A percentile compares a stretch with the other conserved stretches of the same genome.
phyloP scores from a whole-genome alignment of 2,888 invertebrate species.

The Megastigmus dorsalis region DNA sequence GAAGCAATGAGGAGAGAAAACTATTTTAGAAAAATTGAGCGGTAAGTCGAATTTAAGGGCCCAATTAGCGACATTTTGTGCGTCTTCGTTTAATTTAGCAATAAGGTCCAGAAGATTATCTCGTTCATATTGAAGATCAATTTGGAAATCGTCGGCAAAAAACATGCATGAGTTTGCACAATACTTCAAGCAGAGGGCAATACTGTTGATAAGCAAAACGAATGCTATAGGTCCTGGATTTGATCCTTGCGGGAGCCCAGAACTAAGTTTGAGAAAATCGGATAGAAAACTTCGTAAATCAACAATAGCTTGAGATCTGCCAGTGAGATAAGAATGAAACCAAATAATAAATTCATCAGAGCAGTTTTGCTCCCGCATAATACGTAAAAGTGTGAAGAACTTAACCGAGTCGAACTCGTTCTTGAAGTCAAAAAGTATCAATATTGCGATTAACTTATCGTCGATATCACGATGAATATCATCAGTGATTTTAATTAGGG shows the following conservation, averaged over 20 bases:
- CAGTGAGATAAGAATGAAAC: slow-evolving; percentile 10
- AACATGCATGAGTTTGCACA: no score
- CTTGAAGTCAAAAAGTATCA: no score
- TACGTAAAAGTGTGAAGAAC: no score
- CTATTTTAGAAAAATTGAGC: background rate
- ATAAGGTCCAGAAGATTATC: background rate
- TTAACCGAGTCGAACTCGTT: no score
- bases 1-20: background rate
- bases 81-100: background rate
- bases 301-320: background rate
- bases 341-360: background rate
- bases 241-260: background rate
- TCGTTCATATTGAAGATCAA: background rate
- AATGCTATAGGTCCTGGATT: background rate
- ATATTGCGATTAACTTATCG: background rate
- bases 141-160: background rate
- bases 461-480: background rate
- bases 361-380: background rate
- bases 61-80: background rate
- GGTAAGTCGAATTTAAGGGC: background rate
- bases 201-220: no score
- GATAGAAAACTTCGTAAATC: background rate
- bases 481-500: background rate
- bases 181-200: no score
- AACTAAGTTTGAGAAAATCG: background rate